phyloP scores from a whole-genome alignment of 2,113 vertebrate genomes.

The Phylloscopus trochiloides region DNA sequence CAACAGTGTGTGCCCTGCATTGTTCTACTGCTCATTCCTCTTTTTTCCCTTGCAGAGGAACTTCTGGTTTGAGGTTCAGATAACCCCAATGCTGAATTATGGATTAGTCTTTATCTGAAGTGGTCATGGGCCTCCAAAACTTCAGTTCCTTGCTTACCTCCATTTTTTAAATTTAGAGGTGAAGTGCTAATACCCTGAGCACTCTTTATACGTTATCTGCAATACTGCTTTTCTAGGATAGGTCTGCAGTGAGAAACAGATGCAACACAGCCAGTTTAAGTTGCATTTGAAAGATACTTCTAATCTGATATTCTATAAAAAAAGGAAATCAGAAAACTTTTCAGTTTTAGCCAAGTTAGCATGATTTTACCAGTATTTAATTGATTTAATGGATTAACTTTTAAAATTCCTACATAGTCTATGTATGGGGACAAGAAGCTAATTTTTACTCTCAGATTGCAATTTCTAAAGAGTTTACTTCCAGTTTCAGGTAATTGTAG shows the following conservation, averaged over 20 bases:
- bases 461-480: neutral
- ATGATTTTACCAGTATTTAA: neutral
- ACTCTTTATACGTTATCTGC: neutral
- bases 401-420: neutral
- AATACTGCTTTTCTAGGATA: neutral
- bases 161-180: neutral
- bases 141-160: neutral
- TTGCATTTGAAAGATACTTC: neutral
- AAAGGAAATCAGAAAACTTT: neutral
- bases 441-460: neutral
- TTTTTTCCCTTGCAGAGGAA: neutral
- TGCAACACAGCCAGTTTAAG: neutral
- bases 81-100: neutral
- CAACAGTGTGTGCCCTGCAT: neutral
- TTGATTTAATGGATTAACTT: neutral
- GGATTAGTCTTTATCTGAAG: neutral
- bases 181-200: neutral
- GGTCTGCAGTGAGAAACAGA: neutral
- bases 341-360: neutral
- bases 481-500: neutral
- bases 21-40: neutral
- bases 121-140: neutral
- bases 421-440: neutral
- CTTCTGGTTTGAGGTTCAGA: neutral
- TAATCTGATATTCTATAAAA: neutral